Base-by-base conservation (phyloP, 1,140 invertebrate genomes). In the Conus betulinus region DNA sequence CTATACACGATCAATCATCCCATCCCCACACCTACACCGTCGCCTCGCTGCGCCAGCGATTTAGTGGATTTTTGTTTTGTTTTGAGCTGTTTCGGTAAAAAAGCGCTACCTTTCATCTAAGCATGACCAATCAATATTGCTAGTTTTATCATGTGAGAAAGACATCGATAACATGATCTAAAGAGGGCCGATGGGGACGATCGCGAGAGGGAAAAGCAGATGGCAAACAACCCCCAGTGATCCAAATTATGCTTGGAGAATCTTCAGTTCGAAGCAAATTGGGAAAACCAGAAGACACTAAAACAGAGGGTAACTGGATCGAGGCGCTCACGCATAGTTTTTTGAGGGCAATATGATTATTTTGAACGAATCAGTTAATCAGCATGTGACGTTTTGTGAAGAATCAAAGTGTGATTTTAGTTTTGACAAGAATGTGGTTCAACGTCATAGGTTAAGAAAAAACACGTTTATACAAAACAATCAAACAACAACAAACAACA, bases 131-230 rank as follows among this genome's bases (percentile, higher is more conserved):
- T 63, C 60, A 63, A 20, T 63, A 4, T n/a, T 20, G 60, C 57
- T 78, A 74, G 63, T 71, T 51, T 15, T 5, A 0, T 13, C 60
- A 63, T 63, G 60, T 63, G 60, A 63, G 60, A 11, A 63, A 63
- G n/a, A 63, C 60, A 11, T 13, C 60, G 27, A 87, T 82, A 74
- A 86, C 76, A 87, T 89, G 85, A 76, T 60, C 15, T 17, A 17
- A 88, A 88, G 25, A 88, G 83, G 87, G 76, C 87, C 15, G 76
- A 82, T 55, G 87, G 87, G 7, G 87, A 88, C 57, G 87, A 63
- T 53, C 76, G 81, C 8, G 51, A 79, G n/a, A n/a, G 27, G 78
- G 51, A 15, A 79, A 25, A 10, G 23, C n/a, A 3, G 27, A n/a
- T 51, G 20, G 57, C n/a, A 71, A 57, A 27, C n/a, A n/a, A 63